Evolutionary conservation across 2,888 invertebrate genomes (phyloP).

Genomic region (Drosophila mimica): DNA sequence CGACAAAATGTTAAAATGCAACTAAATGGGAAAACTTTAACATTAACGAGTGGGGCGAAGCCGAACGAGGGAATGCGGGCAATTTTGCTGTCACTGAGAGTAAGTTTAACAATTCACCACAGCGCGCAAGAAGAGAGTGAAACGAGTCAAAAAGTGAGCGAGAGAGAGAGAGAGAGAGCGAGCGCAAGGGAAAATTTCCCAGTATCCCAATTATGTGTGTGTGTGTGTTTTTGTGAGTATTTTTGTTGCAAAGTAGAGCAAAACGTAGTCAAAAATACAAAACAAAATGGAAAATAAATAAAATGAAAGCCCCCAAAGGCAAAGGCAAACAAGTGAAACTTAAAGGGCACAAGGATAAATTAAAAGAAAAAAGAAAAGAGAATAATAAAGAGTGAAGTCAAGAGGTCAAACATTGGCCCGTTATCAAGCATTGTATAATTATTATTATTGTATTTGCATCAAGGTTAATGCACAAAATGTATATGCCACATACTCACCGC

Average conservation of each 20-base stretch:
- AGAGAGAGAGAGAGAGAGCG: conserved; percentile 2
- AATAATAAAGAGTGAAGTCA: conserved; percentile 34
- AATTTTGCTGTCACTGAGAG: conserved; percentile 19
- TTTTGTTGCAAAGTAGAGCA: conserved; percentile 35
- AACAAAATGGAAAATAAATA: conserved; percentile 27
- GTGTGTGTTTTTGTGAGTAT: conserved; percentile 3
- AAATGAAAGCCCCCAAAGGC: conserved; percentile 28
- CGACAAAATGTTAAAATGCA: conserved; percentile 22
- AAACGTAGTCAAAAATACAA: conserved; percentile 32
- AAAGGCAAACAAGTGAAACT: conserved; percentile 19
- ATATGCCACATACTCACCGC: conserved; percentile 41
- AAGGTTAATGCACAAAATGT: conserved; percentile 46
- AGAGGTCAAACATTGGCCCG: conserved; percentile 17
- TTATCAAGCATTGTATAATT: conserved; percentile 14
- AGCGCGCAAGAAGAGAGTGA: conserved; percentile 15
- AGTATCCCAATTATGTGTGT: conserved; percentile 24
- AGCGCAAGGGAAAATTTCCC: conserved; percentile 47
- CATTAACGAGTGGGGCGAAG: conserved; percentile 7
- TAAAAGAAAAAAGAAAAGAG: conserved; percentile 16
- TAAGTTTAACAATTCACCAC: conserved; percentile 54
- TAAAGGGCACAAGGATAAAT: conserved; percentile 67
- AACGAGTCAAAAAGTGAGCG: neutral
- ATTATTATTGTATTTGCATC: conserved; percentile 19
- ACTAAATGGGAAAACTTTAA: conserved; percentile 31
- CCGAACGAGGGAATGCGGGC: neutral